These are phyloP conservation scores for Opisthocomus hoazin DNA, from an alignment of 2,113 vertebrate species.

Conservation along the genomic window DNA sequence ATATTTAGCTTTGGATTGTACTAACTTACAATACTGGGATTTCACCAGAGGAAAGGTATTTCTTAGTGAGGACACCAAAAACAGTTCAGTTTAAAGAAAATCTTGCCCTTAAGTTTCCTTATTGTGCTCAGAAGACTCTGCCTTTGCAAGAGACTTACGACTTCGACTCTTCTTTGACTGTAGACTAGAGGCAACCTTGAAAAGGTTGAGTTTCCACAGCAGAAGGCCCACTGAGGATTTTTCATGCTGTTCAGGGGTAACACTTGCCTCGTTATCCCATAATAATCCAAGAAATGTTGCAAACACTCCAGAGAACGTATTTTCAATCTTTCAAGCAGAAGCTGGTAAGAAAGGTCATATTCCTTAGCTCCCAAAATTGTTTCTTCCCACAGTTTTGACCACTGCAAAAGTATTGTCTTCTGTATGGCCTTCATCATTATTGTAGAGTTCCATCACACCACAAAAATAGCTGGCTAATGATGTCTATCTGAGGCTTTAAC, in stretches of 20 bases:
- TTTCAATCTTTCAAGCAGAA: not conserved
- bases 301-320: not conserved
- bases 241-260: not conserved
- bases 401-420: not conserved
- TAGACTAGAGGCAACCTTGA: not conserved
- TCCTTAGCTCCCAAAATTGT: not conserved
- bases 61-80: not conserved
- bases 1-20: not conserved
- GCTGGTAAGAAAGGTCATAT: not conserved
- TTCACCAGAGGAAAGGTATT: not conserved
- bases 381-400: not conserved
- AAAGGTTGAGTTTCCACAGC: not conserved
- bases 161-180: not conserved
- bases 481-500: not conserved
- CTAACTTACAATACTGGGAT: not conserved
- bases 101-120: not conserved
- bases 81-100: not conserved
- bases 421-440: not conserved
- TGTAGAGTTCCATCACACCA: not conserved
- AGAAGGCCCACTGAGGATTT: not conserved
- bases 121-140: not conserved
- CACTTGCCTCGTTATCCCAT: not conserved
- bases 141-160: not conserved
- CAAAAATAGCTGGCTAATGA: not conserved
- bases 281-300: not conserved